Base-by-base conservation (phyloP, 2,888 invertebrate genomes). In the Noctua janthe region DNA sequence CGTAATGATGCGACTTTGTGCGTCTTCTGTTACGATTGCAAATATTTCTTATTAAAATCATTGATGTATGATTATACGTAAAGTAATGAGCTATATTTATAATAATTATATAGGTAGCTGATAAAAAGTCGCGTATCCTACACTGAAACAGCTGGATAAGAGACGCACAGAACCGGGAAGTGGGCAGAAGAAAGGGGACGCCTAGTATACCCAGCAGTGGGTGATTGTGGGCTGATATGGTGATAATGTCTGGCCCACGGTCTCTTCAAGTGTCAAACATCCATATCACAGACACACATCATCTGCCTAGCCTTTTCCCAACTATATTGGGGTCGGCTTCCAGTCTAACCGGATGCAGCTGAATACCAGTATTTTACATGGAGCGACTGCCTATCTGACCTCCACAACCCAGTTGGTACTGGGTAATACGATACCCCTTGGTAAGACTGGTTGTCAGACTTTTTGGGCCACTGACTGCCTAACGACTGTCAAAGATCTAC, bases 1-100 rank as follows among this genome's bases (percentile, higher is more conserved):
- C 80, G 84, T 87, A 78, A 85, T 85, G 85, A 81, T 84, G 83
- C 62, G 73, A 78, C 80, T 84, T 77, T 73, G 64, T 81, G 66
- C 47, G 71, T 47, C 70, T 80, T 86, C 62, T 78, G 74, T 72
- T 75, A 78, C 77, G 15, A 62, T 78, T 71, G 81, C 51, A 43
- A 64, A 20, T 72, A 49, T 56, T 56, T 73, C 56, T 56, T 72
- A 62, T 67, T 54, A 49, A 7, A 71, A 47, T 56, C 51, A 85
- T 62, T 67, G 39, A 59, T 39, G 23, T 5, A n/a, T 78, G 1
- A 39, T 54, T 62, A 29, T 29, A 64, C 49, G 81, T 49, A 39
- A 56, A 49, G 23, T 51, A 29, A 54, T 43, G 8, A 77, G 51
- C 17, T 51, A 51, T 51, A 39, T 62, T 23, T n/a, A 74, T 76